Base-by-base conservation (phyloP, 2,113 vertebrate species). In the Aspiorhynchus laticeps region DNA sequence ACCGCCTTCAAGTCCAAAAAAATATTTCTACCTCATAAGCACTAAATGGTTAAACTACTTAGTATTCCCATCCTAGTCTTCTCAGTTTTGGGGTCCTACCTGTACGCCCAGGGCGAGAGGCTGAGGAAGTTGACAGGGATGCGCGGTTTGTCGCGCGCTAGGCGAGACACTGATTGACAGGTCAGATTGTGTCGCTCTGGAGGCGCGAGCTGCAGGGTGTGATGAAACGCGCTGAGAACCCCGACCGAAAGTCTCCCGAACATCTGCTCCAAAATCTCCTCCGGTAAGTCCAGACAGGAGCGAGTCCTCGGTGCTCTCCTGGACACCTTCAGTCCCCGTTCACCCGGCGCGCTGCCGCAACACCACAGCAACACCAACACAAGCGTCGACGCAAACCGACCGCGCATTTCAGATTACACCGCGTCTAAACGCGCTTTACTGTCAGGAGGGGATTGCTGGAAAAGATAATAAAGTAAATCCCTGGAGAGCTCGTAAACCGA, bases 71-170 rank as follows among this genome's bases (percentile, higher is more conserved):
- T 9, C 69, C 33, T 36, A n/a, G 26, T 43, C 24, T 71, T 61
- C 7, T 15, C 21, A 15, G 19, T 33, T 41, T 24, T 31, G 28
- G 28, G 7, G 11, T 10, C 84, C 94, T 94, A 98, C 98, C 98
- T 97, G 96, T 98, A 98, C 10, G 97, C 96, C 98, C 98, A 98
- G 1, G 97, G 97, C 53, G 97, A 97, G 61, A 98, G 91, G 93
- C 98, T 98, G 91, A 95, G 96, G 91, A 98, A 93, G 93, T 98
- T 97, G 89, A 97, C 95, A 59, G 98, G 97, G 24, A 95, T 94
- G 33, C 94, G 95, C 83, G 93, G 93, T 88, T 93, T 95, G 87
- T 94, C 95, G 10, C 53, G 36, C 24, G 65, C 80, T 11, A 93
- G 14, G 67, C 95, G 93, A 0, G 87, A 83, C 14, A 92, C 91